Conservation (phyloP, 2,797 vertebrate species). For the Cirrhinus molitorella region DNA sequence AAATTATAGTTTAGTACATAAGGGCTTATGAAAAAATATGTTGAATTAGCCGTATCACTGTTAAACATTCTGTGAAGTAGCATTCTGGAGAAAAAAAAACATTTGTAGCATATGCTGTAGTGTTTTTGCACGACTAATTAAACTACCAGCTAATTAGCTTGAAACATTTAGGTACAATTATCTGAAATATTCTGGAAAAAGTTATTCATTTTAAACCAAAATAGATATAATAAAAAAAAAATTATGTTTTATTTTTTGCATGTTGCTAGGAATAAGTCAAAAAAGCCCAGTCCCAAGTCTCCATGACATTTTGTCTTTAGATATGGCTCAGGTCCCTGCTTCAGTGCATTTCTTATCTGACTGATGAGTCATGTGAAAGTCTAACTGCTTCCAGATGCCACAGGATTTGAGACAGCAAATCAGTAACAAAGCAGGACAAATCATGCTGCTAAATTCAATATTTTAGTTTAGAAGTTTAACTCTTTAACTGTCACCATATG, state of each 20-base stretch:
- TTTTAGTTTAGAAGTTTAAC: neutral
- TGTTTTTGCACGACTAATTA: neutral
- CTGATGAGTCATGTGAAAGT: neutral
- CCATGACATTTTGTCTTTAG: neutral
- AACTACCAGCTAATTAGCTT: slow-evolving; percentile 7
- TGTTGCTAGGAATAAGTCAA: neutral
- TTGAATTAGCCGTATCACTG: slow-evolving; percentile 2
- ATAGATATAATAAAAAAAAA: neutral
- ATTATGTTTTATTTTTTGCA: neutral
- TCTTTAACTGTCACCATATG: no score
- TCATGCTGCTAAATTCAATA: neutral
- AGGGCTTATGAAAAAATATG: slow-evolving; percentile 33
- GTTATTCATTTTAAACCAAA: neutral
- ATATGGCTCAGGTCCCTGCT: neutral
- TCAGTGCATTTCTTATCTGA: neutral
- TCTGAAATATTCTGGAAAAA: neutral
- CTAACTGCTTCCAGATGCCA: neutral
- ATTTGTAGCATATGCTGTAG: neutral
- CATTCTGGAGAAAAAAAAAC: neutral
- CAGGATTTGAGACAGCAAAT: neutral
- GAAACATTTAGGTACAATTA: neutral
- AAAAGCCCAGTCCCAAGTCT: neutral
- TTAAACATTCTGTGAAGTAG: neutral
- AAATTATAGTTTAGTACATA: slow-evolving; percentile 50
- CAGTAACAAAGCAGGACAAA: neutral